Conservation (phyloP, 1,140 invertebrate genomes). For the Platyura marginata region DNA sequence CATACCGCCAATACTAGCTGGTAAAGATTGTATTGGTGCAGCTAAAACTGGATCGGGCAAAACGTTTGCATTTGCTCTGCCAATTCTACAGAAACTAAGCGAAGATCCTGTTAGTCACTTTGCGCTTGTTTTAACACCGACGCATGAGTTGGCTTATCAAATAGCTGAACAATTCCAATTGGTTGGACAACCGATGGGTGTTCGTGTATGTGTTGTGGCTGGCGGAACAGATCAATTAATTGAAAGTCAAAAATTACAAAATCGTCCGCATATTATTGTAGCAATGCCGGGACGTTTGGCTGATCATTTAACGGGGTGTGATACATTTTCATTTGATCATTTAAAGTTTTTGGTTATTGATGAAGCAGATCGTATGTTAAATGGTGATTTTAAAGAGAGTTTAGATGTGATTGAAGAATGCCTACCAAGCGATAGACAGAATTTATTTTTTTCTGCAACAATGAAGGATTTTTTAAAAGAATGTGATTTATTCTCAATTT, state of each 20-base stretch:
- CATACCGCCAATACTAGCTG: constrained; percentile 61
- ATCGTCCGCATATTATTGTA: constrained; percentile 83
- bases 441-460: constrained; percentile 88
- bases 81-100: constrained; percentile 79
- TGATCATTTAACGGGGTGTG: constrained; percentile 71
- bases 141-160: constrained; percentile 84
- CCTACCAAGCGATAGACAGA: constrained; percentile 65
- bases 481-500: constrained; percentile 21
- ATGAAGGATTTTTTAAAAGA: constrained; percentile 60
- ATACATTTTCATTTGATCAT: constrained; percentile 62
- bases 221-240: constrained; percentile 85
- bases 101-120: constrained; percentile 90
- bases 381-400: constrained; percentile 61
- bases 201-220: constrained; percentile 68
- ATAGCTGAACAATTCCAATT: constrained; percentile 87
- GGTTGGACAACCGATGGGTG: constrained; percentile 65
- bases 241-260: constrained; percentile 72
- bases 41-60: constrained; percentile 97
- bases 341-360: constrained; percentile 79
- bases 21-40: constrained; percentile 81
- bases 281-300: constrained; percentile 80
- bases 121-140: constrained; percentile 88
- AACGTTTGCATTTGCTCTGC: constrained; percentile 90
- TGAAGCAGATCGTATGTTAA: constrained; percentile 77
- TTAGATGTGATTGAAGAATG: constrained; percentile 65